A percentile compares a stretch with the other conserved stretches of the same genome.
Evolutionary conservation across 1,140 invertebrate genomes (phyloP).

Genomic region (Penaeus vannamei): DNA sequence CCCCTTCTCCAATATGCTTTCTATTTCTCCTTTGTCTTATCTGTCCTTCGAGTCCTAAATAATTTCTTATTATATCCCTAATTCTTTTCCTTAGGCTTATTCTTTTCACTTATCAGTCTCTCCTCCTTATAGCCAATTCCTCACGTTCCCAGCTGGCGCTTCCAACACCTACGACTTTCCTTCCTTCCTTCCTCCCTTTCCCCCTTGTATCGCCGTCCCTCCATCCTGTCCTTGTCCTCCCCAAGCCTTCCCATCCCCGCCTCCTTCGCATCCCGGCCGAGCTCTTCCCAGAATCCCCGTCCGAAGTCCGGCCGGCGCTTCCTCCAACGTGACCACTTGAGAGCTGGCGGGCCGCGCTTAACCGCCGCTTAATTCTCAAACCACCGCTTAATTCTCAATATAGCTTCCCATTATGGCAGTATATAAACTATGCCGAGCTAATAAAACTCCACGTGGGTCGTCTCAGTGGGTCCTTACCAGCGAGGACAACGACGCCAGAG

Average conservation of each 20-base stretch:
- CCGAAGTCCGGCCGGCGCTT: neutral
- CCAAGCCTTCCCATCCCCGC: neutral
- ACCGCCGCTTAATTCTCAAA: too few relatives aligned
- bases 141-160: neutral
- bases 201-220: neutral
- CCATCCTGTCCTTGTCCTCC: neutral
- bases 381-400: too few relatives aligned
- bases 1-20: neutral
- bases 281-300: neutral
- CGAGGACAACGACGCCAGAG: too few relatives aligned
- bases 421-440: too few relatives aligned
- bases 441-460: too few relatives aligned
- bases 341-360: neutral
- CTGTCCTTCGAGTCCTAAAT: neutral
- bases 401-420: too few relatives aligned
- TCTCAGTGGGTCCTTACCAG: too few relatives aligned
- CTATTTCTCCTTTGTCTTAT: conserved; percentile 7
- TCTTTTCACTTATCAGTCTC: neutral
- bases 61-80: too few relatives aligned
- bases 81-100: too few relatives aligned
- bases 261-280: conserved; percentile 10
- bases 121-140: neutral
- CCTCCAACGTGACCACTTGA: conserved; percentile 1
- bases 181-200: neutral
- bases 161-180: neutral